Evolutionary conservation across 2,888 invertebrate species (phyloP), one percentile per base, ranked within the genome.

Genomic region (Biston betularia): DNA sequence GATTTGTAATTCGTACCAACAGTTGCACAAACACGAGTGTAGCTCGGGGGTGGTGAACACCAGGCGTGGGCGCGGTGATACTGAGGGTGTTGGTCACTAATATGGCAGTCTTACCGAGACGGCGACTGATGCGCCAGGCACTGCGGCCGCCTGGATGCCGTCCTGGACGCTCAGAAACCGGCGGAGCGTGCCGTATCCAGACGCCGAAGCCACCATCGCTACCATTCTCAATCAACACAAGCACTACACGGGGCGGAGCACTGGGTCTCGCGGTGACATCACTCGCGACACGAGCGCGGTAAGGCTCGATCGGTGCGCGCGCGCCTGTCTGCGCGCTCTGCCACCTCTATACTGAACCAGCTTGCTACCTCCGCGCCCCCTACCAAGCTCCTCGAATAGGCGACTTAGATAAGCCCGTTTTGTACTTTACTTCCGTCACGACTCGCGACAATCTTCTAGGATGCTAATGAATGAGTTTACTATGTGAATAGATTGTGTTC

Each of bases 151-250:
- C 65, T 86, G 82, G 69, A 86, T 90, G 74, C 92, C 92, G 71
- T 89, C 93, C 71, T 93, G 92, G 68, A 88, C 93, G 86, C 93
- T 93, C 68, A 93, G 88, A 79, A 92, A 93, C 75, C 93, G 90
- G 86, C 93, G 92, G 75, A 93, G 88, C 70, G 93, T 92, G 87
- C 92, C 93, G 85, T 91, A 92, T 84, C 93, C 93, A 76, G 93
- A 92, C 76, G 93, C 93, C 68, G 93, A 93, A 65, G 93, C 93
- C 74, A 93, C 92, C 93, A 93, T 93, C 68, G 93, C 92, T 84
- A 93, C 92, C 93, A 93, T 93, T 84, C 80, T 89, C 86, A 74
- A 75, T 89, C 86, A 74, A 75, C 89, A 86, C 85, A 80, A 79
- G 77, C 86, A 87, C 87, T 80, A 54, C 54, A 54, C 54, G 76